Evolutionary conservation across 2,888 invertebrate species (phyloP), one percentile per base, ranked within the genome.

Genomic region (Sphaerophoria taeniata): DNA sequence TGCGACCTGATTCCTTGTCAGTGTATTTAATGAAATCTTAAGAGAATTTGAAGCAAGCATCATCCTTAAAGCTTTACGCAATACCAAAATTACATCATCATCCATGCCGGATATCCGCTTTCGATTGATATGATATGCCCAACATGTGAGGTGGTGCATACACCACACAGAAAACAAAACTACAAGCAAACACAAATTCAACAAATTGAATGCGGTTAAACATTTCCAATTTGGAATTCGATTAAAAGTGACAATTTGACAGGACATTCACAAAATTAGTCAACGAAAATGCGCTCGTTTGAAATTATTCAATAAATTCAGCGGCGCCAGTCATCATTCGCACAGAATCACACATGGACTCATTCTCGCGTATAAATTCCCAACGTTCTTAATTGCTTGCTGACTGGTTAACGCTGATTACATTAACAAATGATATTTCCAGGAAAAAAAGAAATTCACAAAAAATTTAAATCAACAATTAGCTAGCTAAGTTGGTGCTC

Each of bases 191-290:
- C 6, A 9, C 1, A 58, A 34, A 9, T 16, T 36, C 58, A 58
- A 39, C 16, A 6, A 0, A 39, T 39, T 58, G 6, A 2, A 5
- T 58, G 14, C 36, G 14, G 56, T 56, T 14, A 14, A 34, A 4
- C 36, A 60, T 24, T 51, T 43, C 51, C 24, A 7, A 24, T 51
- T 51, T 24, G 1, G 39, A 60, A 60, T 60, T 60, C 60, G 12
- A 60, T 60, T 60, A 60, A 6, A 60, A 43, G 24, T 60, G 60
- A 60, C 60, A 60, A 43, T 60, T 60, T 60, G 60, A 60, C 60
- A 60, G 51, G 24, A 9, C 6, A 39, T 16, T 24, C 24, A 60
- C 39, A 43, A 43, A 43, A 60, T 60, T 60, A 24, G 39, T 43
- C 39, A 60, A 43, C 60, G 39, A 60, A 43, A 60, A 60, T 24